Conservation (phyloP, 64 coral and sea anemone genomes). For the Stichodactyla mertensii region DNA sequence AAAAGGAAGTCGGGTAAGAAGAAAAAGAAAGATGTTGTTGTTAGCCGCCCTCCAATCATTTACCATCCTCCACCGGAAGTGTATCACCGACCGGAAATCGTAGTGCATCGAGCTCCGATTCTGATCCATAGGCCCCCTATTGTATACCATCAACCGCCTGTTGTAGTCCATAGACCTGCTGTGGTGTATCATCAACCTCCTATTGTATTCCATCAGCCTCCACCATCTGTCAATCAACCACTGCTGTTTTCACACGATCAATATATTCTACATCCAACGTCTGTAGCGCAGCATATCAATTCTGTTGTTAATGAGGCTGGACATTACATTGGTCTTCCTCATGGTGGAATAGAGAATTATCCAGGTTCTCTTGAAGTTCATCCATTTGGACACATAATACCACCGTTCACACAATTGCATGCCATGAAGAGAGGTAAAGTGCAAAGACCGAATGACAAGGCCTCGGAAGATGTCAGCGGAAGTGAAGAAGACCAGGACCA, state of each 20-base stretch:
- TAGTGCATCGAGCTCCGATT: slow-evolving; percentile 93
- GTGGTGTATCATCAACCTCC: slow-evolving; percentile 98
- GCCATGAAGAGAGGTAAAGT: slow-evolving; percentile 6
- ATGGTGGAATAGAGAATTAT: slow-evolving; percentile 74
- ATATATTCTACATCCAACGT: slow-evolving; percentile 82
- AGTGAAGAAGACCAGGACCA: not conserved
- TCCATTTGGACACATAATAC: slow-evolving; percentile 14
- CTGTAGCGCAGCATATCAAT: slow-evolving; percentile 75
- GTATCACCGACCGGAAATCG: slow-evolving; percentile 95
- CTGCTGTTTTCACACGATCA: slow-evolving; percentile 87
- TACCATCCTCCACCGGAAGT: slow-evolving; percentile 99
- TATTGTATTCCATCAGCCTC: slow-evolving; percentile 95
- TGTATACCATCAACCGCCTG: slow-evolving; percentile 92
- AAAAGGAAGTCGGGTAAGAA: slow-evolving; percentile 54
- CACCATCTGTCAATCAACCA: slow-evolving; percentile 91
- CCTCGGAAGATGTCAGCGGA: not conserved
- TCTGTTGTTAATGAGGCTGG: slow-evolving; percentile 90
- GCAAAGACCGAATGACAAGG: slow-evolving; percentile 7
- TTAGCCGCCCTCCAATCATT: slow-evolving; percentile 96
- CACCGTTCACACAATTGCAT: slow-evolving; percentile 15
- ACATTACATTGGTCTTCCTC: slow-evolving; percentile 80
- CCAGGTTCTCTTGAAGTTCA: slow-evolving; percentile 14
- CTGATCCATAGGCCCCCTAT: slow-evolving; percentile 97
- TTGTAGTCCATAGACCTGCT: slow-evolving; percentile 92
- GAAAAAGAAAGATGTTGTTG: slow-evolving; percentile 97